Evolutionary conservation across 2,888 invertebrate genomes (phyloP).

Genomic region (Spisula subtruncata): DNA sequence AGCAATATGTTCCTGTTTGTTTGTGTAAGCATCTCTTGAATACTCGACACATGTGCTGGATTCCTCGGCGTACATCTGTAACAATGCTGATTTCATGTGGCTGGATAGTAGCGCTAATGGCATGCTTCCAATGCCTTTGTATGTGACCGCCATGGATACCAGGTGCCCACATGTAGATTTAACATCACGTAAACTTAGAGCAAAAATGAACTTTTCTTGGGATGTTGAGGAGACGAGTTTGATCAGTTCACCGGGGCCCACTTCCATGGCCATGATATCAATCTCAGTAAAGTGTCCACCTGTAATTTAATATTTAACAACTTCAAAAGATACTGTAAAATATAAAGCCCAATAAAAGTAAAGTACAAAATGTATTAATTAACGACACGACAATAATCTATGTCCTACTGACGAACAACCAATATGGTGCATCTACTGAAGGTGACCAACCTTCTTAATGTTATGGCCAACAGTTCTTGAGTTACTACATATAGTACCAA

Average conservation of each 20-base stretch:
- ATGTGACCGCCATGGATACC: constrained; percentile 84
- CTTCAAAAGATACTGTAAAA: no score
- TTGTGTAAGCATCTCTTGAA: constrained; percentile 41
- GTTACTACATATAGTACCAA: no score
- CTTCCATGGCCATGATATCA: constrained; percentile 84
- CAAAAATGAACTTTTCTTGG: constrained; percentile 77
- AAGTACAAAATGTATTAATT: background rate
- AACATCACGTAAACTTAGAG: constrained; percentile 75
- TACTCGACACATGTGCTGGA: background rate
- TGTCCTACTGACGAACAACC: background rate
- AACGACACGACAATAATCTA: background rate
- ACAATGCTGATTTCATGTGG: constrained; percentile 82
- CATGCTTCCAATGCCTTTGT: constrained; percentile 82
- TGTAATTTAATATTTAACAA: constrained; percentile 48
- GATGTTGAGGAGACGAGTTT: constrained; percentile 82
- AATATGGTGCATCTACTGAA: background rate
- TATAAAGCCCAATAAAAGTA: background rate
- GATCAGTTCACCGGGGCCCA: constrained; percentile 81
- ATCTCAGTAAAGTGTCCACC: constrained; percentile 81
- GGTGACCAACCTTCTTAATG: no score
- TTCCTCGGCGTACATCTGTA: constrained; percentile 78
- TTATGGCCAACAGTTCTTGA: no score
- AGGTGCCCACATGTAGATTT: constrained; percentile 82
- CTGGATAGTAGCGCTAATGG: constrained; percentile 85
- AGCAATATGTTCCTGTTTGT: constrained; percentile 60